Percentiles rank a stretch among this genome's conserved stretches.
Conservation (phyloP, 2,113 vertebrate genomes). For the Apteryx mantelli region DNA sequence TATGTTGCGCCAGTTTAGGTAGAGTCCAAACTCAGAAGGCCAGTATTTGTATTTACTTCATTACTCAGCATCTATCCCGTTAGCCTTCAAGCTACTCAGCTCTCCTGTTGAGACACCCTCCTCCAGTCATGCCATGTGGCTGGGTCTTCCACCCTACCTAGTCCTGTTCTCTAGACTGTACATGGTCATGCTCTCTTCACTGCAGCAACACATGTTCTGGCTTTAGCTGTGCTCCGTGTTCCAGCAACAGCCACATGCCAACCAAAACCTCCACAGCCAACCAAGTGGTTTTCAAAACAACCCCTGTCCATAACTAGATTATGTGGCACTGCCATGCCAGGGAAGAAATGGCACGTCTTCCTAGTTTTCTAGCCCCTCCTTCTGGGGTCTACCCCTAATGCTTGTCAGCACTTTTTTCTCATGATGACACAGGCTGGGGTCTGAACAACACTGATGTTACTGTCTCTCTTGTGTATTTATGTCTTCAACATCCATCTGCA, state of each 20-base stretch:
- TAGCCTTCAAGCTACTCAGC: background rate
- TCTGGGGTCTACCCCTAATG: rapidly evolving
- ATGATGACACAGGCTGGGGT: rapidly evolving
- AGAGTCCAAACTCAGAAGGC: background rate
- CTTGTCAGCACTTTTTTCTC: background rate
- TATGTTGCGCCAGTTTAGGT: background rate
- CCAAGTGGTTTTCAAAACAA: background rate
- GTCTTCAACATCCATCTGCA: rapidly evolving
- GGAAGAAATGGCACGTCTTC: background rate
- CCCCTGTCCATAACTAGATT: rapidly evolving
- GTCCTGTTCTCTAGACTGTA: background rate
- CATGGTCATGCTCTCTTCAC: background rate
- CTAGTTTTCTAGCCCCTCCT: background rate
- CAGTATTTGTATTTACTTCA: background rate
- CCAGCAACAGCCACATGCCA: background rate
- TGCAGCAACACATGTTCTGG: background rate
- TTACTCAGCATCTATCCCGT: background rate
- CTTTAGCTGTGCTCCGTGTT: rapidly evolving
- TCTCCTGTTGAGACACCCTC: background rate
- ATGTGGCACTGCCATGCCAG: background rate
- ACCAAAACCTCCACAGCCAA: background rate
- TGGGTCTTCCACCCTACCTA: background rate
- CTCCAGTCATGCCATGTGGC: rapidly evolving
- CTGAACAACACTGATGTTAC: background rate
- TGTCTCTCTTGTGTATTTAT: background rate